Percentiles rank a stretch among this genome's conserved stretches.
These are phyloP conservation scores for Lacerta bilineata DNA, from an alignment of 2,797 vertebrate genomes.

Conservation along the genomic window DNA sequence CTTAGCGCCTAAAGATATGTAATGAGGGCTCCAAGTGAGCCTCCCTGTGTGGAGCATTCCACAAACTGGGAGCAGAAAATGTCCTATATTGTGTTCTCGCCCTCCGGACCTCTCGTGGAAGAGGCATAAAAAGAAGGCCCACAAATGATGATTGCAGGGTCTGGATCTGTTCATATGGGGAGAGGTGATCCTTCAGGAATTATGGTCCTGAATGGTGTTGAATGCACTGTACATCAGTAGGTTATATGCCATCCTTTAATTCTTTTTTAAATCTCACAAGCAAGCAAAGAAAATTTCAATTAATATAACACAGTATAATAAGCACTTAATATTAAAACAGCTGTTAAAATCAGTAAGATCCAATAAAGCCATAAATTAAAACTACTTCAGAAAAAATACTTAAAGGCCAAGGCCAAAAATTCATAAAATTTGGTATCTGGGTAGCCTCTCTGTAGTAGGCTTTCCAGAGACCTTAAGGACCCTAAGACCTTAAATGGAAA, in stretches of 20 bases:
- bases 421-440: not conserved
- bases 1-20: no score
- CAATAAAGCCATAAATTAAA: not conserved
- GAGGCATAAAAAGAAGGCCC: no score
- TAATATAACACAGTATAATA: not conserved
- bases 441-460: not conserved
- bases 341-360: not conserved
- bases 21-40: no score
- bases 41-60: no score
- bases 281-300: not conserved
- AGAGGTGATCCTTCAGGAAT: no score
- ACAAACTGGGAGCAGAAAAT: no score
- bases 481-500: not conserved
- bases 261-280: not conserved
- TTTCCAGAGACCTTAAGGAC: not conserved
- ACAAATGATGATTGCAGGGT: no score
- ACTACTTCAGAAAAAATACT: not conserved
- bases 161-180: no score
- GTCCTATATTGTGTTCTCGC: no score
- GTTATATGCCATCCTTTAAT: not conserved
- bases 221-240: not conserved
- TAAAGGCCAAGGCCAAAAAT: not conserved
- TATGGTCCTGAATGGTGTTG: not conserved
- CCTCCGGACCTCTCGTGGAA: no score
- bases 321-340: not conserved